Evolutionary conservation across 2,888 invertebrate species (phyloP), one percentile per base, ranked within the genome.

Genomic region (Tipula helvola): DNA sequence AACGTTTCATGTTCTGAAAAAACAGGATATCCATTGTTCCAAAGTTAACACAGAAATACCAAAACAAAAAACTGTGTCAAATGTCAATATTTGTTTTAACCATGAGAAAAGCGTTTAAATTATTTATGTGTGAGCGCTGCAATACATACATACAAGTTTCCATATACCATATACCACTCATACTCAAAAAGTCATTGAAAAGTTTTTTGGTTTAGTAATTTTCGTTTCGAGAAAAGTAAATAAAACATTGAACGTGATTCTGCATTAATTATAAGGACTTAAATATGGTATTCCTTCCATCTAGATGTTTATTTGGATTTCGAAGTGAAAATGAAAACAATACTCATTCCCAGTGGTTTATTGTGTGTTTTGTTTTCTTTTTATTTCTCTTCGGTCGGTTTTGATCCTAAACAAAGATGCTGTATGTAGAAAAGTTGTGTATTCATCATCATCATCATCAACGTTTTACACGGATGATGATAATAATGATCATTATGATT

Each of bases 201-300:
- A 71, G 18, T 71, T 71, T 71, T 71, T 71, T 71, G 28, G 71
- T 71, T 71, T 71, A 18, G 71, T 71, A 71, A 71, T 71, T 71
- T 71, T 28, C 28, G 28, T 71, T 71, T 71, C 71, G 28, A 71
- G 71, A 71, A 71, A 71, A 71, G 71, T 71, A 71, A 71, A 71
- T 71, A 71, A 71, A 71, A 71, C 71, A 71, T 71, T 71, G 71
- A 71, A 71, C 71, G 71, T 71, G 71, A 71, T 71, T 71, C 71
- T 71, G 71, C 71, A 71, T 71, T 71, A 71, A 71, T 71, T 71
- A 71, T 71, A 71, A 71, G 71, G 71, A 71, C 71, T 71, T 71
- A 71, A 71, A n/a, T n/a, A n/a, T n/a, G n/a, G 28, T 28, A 71
- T 71, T 71, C 28, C 28, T 57, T 57, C 44, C 7, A 47, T 71